Evolutionary conservation across 2,888 invertebrate species (phyloP).

Genomic region (Poecilobothrus nobilitatus): DNA sequence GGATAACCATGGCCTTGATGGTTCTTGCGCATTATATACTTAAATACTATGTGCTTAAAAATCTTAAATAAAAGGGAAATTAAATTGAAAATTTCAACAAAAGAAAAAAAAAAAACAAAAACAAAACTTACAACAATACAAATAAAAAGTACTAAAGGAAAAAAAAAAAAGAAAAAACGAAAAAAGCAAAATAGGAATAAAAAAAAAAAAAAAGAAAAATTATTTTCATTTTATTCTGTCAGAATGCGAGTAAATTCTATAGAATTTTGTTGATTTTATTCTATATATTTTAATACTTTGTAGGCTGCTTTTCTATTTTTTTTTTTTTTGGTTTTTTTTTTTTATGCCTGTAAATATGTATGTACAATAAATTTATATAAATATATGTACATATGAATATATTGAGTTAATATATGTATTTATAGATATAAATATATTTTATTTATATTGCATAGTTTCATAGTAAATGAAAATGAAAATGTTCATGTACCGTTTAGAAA

Average conservation of each 20-base stretch:
- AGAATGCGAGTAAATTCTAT: background rate
- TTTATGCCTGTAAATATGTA: no score
- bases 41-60: background rate
- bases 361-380: no score
- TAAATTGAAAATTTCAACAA: background rate
- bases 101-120: background rate
- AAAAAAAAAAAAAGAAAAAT: background rate
- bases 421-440: no score
- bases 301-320: no score
- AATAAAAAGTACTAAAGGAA: no score
- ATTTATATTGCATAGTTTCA: no score
- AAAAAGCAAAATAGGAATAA: no score
- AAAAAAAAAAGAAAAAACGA: no score
- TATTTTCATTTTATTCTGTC: background rate
- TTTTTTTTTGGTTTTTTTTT: no score
- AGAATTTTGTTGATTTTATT: background rate
- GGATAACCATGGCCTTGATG: background rate
- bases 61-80: background rate
- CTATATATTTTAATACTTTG: background rate
- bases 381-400: no score
- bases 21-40: background rate
- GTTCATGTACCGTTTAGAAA: background rate
- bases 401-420: no score
- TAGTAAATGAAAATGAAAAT: conserved; percentile 2
- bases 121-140: background rate